A percentile compares a stretch with the other conserved stretches of the same genome.
Conservation (phyloP, 1,140 invertebrate genomes). For the Bicyclus anynana region DNA sequence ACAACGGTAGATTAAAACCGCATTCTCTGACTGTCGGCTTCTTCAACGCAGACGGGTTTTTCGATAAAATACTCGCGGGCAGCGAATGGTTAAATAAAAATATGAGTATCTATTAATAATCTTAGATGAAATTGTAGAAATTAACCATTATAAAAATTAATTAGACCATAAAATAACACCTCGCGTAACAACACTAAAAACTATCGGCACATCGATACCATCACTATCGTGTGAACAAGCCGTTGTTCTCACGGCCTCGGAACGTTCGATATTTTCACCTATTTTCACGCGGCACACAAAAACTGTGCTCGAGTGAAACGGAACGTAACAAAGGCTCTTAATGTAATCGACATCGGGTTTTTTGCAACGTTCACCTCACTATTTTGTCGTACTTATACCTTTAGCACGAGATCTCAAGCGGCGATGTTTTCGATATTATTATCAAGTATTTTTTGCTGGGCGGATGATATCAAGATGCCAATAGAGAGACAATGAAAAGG, state of each 20-base stretch:
- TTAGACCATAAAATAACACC: not conserved
- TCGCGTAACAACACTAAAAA: not conserved
- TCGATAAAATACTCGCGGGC: no score
- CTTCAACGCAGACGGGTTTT: no score
- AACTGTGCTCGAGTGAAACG: slow-evolving; percentile 44
- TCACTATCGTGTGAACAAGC: slow-evolving; percentile 36
- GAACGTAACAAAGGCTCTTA: slow-evolving; percentile 42
- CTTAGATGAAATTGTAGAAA: no score
- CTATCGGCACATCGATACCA: slow-evolving; percentile 31
- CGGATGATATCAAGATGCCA: no score
- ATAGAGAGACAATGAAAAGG: no score
- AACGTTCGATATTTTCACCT: slow-evolving; percentile 59
- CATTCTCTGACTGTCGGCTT: no score
- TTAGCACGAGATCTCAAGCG: not conserved
- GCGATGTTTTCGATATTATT: not conserved
- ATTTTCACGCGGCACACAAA: slow-evolving; percentile 59
- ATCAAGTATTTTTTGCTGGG: no score
- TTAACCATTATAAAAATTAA: no score
- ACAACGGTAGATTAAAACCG: no score
- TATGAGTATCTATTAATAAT: no score
- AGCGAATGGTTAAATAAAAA: no score
- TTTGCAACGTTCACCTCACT: slow-evolving; percentile 38
- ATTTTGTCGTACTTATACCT: not conserved
- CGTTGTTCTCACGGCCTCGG: slow-evolving; percentile 50
- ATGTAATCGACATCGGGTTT: slow-evolving; percentile 46